Evolutionary conservation across 2,113 vertebrate genomes (phyloP).

Genomic region (Archilochus colubris): DNA sequence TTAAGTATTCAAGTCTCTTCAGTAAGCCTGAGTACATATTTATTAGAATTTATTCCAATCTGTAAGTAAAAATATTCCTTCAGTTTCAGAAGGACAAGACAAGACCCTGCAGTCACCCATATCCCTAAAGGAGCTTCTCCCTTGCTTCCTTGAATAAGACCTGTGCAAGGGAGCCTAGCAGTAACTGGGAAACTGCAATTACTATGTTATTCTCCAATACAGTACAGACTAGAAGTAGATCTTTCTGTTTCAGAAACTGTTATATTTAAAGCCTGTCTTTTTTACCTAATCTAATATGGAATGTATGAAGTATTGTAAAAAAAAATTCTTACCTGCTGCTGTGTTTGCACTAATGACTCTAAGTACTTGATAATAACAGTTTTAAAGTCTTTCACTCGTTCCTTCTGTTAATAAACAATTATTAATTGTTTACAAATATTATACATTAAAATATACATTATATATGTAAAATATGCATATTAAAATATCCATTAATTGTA

Average conservation of each 20-base stretch:
- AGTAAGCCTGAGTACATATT: not conserved
- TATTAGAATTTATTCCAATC: not conserved
- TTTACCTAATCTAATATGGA: not conserved
- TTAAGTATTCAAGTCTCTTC: not conserved
- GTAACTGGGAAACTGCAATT: not conserved
- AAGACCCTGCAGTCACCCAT: not conserved
- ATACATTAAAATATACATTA: no score
- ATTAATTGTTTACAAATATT: no score
- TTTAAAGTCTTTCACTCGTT: slow-evolving; percentile 98
- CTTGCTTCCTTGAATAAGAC: not conserved
- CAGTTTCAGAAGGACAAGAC: not conserved
- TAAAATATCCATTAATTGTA: no score
- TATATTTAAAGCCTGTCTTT: not conserved
- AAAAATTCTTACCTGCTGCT: slow-evolving; percentile 89
- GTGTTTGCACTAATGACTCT: slow-evolving; percentile 96
- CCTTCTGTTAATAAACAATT: slow-evolving; percentile 83
- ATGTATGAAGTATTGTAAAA: not conserved
- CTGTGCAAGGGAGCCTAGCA: not conserved
- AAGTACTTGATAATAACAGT: slow-evolving; percentile 93
- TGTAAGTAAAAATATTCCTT: not conserved
- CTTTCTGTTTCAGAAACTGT: not conserved
- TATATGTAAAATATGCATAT: no score
- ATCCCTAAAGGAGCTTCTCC: not conserved
- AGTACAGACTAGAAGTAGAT: not conserved
- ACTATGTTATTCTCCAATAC: not conserved